Percentiles rank a stretch among this genome's conserved stretches.
phyloP scores from a whole-genome alignment of 2,113 vertebrate species.

The Myotis yumanensis region DNA sequence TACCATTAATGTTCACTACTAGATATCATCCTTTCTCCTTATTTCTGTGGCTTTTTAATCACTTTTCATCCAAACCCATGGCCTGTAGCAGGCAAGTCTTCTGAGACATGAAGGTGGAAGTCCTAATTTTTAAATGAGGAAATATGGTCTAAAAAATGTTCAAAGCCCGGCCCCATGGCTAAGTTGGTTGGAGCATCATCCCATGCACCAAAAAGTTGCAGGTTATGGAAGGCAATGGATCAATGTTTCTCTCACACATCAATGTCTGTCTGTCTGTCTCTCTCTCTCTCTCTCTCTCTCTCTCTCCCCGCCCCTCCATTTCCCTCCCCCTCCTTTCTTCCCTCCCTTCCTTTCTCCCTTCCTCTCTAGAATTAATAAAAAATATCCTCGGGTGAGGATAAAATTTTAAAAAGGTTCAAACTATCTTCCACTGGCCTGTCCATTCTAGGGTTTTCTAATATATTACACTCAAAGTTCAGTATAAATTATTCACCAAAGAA shows the following conservation, averaged over 20 bases:
- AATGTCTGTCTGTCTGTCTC: too few species aligned
- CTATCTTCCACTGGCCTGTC: neutral
- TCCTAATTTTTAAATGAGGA: conserved; percentile 41
- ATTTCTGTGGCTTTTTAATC: neutral
- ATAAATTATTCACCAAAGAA: neutral
- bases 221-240: neutral
- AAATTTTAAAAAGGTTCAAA: neutral
- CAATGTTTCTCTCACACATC: neutral
- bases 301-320: too few species aligned
- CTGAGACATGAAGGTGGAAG: neutral
- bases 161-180: too few species aligned
- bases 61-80: neutral
- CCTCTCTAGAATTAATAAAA: too few species aligned
- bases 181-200: too few species aligned
- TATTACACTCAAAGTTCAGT: neutral
- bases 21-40: neutral
- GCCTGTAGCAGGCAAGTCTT: neutral
- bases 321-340: too few species aligned
- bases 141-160: neutral
- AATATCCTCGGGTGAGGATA: neutral
- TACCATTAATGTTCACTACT: neutral
- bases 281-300: too few species aligned
- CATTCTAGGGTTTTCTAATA: neutral
- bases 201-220: neutral
- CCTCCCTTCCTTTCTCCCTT: too few species aligned